Evolutionary conservation across 1,140 invertebrate genomes (phyloP), one percentile per base, ranked within the genome.

Genomic region (Aphaenogaster floridana): DNA sequence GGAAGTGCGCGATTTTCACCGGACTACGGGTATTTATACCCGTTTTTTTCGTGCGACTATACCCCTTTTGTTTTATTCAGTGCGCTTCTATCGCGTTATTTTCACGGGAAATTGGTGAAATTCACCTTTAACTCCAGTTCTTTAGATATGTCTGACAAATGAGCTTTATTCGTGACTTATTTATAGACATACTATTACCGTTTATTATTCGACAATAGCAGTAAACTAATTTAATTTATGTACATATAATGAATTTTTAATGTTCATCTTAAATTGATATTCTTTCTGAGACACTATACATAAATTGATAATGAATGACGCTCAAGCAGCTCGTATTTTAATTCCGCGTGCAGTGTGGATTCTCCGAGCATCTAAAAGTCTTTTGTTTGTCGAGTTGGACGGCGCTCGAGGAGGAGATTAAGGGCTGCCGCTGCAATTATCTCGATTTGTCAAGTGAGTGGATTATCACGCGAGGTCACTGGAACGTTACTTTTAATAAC

Each of bases 401-500:
- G 28, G 17, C 11, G 34, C 69, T 59, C n/a, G 42, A 48, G 79
- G 39, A 79, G 42, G 66, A 52, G 91, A 89, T 92, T 83, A 80
- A 89, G 89, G 86, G 91, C 63, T 87, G 72, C 88, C 86, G 87
- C 89, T 76, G 92, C 93, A 94, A 95, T 94, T 94, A 95, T 93
- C 92, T 74, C 91, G 94, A 94, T 94, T 95, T 94, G 92, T 93
- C 92, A 92, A 91, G 91, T 89, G 93, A 93, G 92, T 91, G 93
- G 93, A 93, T 91, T 89, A 89, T 86, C 89, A 86, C 89, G 91
- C 90, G 87, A 93, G 91, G 86, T 95, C 93, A 93, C 86, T 93
- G 92, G 93, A 94, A 95, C 94, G 95, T 95, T 94, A 94, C 94
- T 95, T 95, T 95, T 94, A 94, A 95, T 95, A 94, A 94, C 93